Base-by-base conservation (phyloP, 2,797 vertebrate genomes). In the Phrynocephalus vlangalii region DNA sequence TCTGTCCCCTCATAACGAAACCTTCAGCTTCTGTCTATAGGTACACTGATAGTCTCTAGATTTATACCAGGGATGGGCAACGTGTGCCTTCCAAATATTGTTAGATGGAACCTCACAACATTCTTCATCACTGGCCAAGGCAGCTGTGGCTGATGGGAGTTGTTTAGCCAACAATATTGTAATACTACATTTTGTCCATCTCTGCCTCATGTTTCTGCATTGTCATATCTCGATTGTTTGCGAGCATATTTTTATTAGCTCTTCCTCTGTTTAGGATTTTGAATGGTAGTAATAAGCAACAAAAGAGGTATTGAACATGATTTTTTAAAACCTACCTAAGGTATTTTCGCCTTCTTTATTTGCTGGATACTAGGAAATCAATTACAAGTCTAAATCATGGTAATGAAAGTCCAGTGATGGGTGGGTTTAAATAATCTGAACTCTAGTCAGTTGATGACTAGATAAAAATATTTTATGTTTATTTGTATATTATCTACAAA, bases 401-500 rank as follows among this genome's bases (percentile, higher is more conserved):
- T 13, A 66, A 18, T 82, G 66, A 75, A 73, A 86, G 67, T 9
- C 52, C 38, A 16, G 10, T 33, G 38, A 76, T 79, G 33, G 7
- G 2, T 88, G 48, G 60, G 6, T 72, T 83, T 77, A 82, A 89
- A 84, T 93, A 94, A 89, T 80, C 79, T 93, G 88, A 94, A 84
- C 84, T 30, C 24, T 91, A 89, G 90, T 94, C 86, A 87, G 6
- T 94, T 95, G 86, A 91, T 93, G 90, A 94, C 90, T 71, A 92
- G 93, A 89, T 95, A 92, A 93, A 92, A 90, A 89, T 89, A 92
- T 92, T 95, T 93, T 80, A 63, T 96, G 90, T 93, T 93, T 86
- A 92, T 82, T 75, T 93, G 89, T 92, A 95, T 95, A 96, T 94
- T 94, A 87, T 87, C 93, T 92, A 86, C 5, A 96, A 95, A 95